Evolutionary conservation across 2,113 vertebrate genomes (phyloP).

Genomic region (Poeciliopsis retropinna): DNA sequence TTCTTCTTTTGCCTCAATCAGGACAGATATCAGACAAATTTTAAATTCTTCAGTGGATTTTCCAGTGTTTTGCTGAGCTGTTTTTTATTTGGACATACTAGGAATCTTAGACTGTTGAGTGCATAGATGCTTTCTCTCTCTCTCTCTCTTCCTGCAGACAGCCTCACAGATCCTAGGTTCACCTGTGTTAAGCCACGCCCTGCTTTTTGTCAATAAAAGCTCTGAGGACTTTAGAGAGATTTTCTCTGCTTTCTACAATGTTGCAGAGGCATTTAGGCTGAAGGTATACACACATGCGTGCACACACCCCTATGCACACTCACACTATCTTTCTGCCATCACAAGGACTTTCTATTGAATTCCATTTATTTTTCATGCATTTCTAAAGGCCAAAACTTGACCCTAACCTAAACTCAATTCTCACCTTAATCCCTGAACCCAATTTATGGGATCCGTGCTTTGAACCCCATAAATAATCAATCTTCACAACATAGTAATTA

Average conservation of each 20-base stretch:
- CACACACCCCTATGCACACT: background rate
- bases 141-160: slow-evolving; percentile 76
- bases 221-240: slow-evolving; percentile 70
- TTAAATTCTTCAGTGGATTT: background rate
- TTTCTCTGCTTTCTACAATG: slow-evolving; percentile 76
- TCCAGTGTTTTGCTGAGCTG: background rate
- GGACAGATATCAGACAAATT: background rate
- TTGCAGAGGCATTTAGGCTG: slow-evolving; percentile 83
- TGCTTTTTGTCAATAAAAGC: slow-evolving; percentile 87
- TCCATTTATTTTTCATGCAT: too few relatives aligned
- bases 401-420: too few relatives aligned
- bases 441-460: too few relatives aligned
- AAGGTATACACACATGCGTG: slow-evolving; percentile 75
- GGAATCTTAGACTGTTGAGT: background rate
- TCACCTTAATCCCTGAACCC: too few relatives aligned
- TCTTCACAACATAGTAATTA: too few relatives aligned
- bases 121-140: slow-evolving; percentile 4
- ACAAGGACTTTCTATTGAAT: too few relatives aligned
- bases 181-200: slow-evolving; percentile 84
- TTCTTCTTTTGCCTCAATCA: background rate
- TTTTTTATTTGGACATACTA: background rate
- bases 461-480: too few relatives aligned
- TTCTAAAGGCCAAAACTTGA: too few relatives aligned
- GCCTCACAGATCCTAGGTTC: slow-evolving; percentile 86
- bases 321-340: background rate